These are phyloP conservation scores for Uria lomvia DNA, from an alignment of 2,113 vertebrate species.

Conservation along the genomic window DNA sequence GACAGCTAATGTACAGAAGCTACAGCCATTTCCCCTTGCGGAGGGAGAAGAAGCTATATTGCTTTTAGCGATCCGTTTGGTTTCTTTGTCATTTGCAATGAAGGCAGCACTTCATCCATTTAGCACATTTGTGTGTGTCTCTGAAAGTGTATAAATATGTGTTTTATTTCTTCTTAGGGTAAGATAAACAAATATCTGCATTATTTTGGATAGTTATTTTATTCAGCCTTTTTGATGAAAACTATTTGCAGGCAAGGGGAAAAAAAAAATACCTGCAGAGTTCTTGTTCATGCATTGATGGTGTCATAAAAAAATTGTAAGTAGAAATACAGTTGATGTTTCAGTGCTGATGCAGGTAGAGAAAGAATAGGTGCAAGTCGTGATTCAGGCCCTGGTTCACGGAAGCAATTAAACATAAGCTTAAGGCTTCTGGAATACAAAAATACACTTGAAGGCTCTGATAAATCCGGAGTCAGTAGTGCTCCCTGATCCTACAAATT, in stretches of 20 bases:
- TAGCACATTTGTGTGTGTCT: background rate
- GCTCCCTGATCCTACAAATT: background rate
- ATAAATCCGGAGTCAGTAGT: background rate
- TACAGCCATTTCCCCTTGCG: background rate
- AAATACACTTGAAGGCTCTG: background rate
- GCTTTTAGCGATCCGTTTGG: constrained; percentile 34
- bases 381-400: background rate
- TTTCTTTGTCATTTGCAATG: constrained; percentile 44
- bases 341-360: background rate
- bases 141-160: background rate
- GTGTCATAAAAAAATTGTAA: background rate
- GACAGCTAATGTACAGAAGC: background rate
- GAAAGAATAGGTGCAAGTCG: background rate
- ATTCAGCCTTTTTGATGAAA: background rate
- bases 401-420: background rate
- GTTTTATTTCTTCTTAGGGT: background rate
- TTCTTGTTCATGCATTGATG: background rate
- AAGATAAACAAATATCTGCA: constrained; percentile 29
- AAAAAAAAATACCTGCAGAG: background rate
- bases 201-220: constrained; percentile 32
- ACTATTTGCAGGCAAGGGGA: background rate
- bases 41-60: background rate
- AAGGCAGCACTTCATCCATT: constrained; percentile 9
- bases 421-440: background rate
- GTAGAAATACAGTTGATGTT: background rate